These are phyloP conservation scores for Dicyrtoma fusca DNA, from an alignment of 2,888 invertebrate genomes.

Conservation along the genomic window DNA sequence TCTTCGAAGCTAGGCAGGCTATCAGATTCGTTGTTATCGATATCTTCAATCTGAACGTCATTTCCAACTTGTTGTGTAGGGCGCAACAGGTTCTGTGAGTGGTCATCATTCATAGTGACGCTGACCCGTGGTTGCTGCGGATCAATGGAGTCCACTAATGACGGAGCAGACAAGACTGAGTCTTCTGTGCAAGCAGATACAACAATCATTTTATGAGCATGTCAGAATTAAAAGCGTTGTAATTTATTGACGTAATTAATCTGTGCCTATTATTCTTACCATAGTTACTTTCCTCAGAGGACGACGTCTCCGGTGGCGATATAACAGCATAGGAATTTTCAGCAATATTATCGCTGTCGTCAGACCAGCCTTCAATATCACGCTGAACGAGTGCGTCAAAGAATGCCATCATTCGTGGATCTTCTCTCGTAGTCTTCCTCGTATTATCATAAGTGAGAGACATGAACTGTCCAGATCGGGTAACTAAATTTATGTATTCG, in stretches of 20 bases:
- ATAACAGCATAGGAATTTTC: slow-evolving; percentile 26
- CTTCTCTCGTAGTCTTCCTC: slow-evolving; percentile 83
- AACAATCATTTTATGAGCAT: too few relatives aligned
- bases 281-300: slow-evolving; percentile 23
- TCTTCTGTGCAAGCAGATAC: neutral
- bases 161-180: neutral
- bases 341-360: slow-evolving; percentile 56
- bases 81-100: neutral
- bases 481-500: slow-evolving; percentile 80
- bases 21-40: slow-evolving; percentile 23
- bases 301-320: slow-evolving; percentile 14
- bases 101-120: neutral
- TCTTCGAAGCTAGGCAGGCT: slow-evolving; percentile 8
- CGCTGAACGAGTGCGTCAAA: slow-evolving; percentile 82
- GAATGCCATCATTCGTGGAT: slow-evolving; percentile 95
- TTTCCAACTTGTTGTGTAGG: neutral
- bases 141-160: neutral
- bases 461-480: slow-evolving; percentile 78
- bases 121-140: too few relatives aligned
- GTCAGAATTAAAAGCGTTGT: too few relatives aligned
- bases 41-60: neutral
- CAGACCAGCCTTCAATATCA: slow-evolving; percentile 75
- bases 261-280: too few relatives aligned
- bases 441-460: slow-evolving; percentile 78
- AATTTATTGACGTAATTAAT: too few relatives aligned